Evolutionary conservation across 1,140 invertebrate species (phyloP).

Genomic region (Charaxes varanes): DNA sequence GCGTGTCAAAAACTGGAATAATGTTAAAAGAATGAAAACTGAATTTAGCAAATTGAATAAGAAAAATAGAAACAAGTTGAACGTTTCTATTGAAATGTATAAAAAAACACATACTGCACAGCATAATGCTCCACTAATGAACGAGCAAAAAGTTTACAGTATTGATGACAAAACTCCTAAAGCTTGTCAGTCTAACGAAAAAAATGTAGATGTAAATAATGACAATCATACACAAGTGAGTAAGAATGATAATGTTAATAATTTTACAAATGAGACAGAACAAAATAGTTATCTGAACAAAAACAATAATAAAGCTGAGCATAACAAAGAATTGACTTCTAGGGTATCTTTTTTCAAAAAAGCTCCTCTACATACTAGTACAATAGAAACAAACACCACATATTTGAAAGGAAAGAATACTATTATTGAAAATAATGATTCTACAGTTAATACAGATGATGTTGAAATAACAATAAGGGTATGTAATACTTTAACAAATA

Average conservation of each 20-base stretch:
- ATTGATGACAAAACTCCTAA: conserved; percentile 7
- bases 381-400: conserved; percentile 13
- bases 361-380: conserved; percentile 21
- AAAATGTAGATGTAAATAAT: conserved; percentile 13
- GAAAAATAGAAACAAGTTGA: conserved; percentile 51
- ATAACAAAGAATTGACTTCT: not conserved
- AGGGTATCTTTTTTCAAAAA: conserved; percentile 44
- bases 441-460: conserved; percentile 31
- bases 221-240: conserved; percentile 1
- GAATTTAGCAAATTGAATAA: conserved; percentile 60
- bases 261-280: too few relatives aligned
- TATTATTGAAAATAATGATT: conserved; percentile 15
- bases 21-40: conserved; percentile 58
- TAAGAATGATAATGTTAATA: too few relatives aligned
- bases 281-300: not conserved
- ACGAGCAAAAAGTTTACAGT: conserved; percentile 12
- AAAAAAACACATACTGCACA: conserved; percentile 32
- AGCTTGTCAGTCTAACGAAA: not conserved
- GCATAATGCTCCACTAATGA: conserved; percentile 23
- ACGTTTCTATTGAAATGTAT: conserved; percentile 60
- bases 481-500: conserved; percentile 49
- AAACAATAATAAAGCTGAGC: not conserved
- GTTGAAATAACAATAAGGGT: conserved; percentile 61
- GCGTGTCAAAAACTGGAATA: conserved; percentile 43
- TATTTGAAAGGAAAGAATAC: too few relatives aligned